phyloP scores from a whole-genome alignment of 1,140 invertebrate genomes.

The Plectrocnemia conspersa region DNA sequence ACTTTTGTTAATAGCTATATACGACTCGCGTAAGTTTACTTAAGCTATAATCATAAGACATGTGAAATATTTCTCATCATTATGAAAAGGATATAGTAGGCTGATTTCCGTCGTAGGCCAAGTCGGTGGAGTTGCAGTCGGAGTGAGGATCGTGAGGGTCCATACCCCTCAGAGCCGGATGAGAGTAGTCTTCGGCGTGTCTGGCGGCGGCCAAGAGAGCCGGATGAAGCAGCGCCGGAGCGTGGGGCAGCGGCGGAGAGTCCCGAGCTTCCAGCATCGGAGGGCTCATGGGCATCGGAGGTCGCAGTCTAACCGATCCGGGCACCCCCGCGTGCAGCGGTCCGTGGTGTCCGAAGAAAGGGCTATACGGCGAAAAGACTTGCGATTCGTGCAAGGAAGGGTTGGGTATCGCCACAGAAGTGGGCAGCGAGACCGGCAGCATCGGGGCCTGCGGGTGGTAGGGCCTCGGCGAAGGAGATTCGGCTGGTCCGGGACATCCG shows the following conservation, averaged over 20 bases:
- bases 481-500: constrained; percentile 46
- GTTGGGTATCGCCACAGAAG: constrained; percentile 93
- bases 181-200: constrained; percentile 71
- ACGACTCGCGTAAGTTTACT: too few species aligned
- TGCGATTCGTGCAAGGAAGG: constrained; percentile 92
- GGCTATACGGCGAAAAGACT: constrained; percentile 85
- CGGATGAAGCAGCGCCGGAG: constrained; percentile 72
- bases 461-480: constrained; percentile 66
- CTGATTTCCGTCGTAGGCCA: constrained; percentile 83
- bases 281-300: constrained; percentile 53
- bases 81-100: constrained; percentile 91
- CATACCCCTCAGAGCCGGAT: constrained; percentile 54
- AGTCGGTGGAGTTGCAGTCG: constrained; percentile 83
- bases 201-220: constrained; percentile 73
- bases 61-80: not conserved
- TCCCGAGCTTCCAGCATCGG: constrained; percentile 66
- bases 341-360: constrained; percentile 68
- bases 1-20: too few species aligned
- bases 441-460: constrained; percentile 73
- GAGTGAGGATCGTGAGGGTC: constrained; percentile 78
- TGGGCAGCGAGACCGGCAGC: constrained; percentile 82
- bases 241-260: constrained; percentile 74
- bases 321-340: constrained; percentile 39
- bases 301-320: constrained; percentile 48
- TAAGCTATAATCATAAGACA: too few species aligned